Evolutionary conservation across 1,140 invertebrate genomes (phyloP), one percentile per base, ranked within the genome.

Genomic region (Trachymyrmex cornetzi): DNA sequence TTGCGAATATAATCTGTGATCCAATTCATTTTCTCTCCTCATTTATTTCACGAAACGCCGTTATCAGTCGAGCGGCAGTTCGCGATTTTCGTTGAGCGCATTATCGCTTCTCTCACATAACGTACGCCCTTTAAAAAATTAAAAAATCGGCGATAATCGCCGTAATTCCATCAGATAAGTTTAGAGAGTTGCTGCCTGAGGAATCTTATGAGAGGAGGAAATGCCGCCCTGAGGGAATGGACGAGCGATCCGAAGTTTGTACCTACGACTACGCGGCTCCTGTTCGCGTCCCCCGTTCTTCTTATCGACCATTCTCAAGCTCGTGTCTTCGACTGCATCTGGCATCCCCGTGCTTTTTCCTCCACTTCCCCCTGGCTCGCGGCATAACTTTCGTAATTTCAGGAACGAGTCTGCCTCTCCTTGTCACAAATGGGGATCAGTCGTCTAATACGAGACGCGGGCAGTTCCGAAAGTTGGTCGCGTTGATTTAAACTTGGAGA

Each of bases 361-460:
- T 74, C 14, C 27, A 50, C 24, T 74, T 82, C 16, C 53, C 24
- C 55, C 30, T 74, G 57, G 64, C 53, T 82, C 53, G 79, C 24
- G 38, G 55, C 55, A 74, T 82, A 84, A 84, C 69, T 84, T 84
- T 74, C 69, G 80, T 84, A 84, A 84, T 84, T 74, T 84, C 55
- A 38, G 22, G 11, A 71, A 57, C 66, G 64, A n/a, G 9, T 38
- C 64, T 5, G 16, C 50, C 11, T 74, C 80, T 82, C 6, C 50
- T 61, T 59, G 66, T 82, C 66, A 59, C 38, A 48, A 61, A 74
- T 84, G 19, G 14, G 38, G 19, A 84, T 74, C 38, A 16, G 55
- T 71, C 27, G 74, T 30, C 57, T 63, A 24, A 55, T 14, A 27
- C 19, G 67, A 30, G 7, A 30, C 19, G 48, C 12, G 50, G 34